Base-by-base conservation (phyloP, 35 echinoderm and acorn worm genomes). In the Amphiura filiformis region DNA sequence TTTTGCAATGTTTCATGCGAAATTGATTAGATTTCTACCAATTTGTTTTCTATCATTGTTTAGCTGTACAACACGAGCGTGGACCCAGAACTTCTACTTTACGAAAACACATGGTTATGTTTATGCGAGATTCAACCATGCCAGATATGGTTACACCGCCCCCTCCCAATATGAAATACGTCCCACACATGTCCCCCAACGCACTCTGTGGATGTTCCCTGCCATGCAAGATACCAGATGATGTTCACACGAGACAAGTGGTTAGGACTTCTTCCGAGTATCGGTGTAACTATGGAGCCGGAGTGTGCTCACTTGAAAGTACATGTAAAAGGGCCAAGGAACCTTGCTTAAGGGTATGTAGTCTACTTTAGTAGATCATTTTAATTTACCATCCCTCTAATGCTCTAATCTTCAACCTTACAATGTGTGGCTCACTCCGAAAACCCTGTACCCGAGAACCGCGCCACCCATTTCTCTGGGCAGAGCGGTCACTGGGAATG, bases 51-150 rank as follows among this genome's bases (percentile, higher is more conserved):
- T 76, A 76, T 61, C 57, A 35, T 33, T 84, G 11, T 84, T 4
- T 86, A 98, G 96, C 96, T 36, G 96, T 98, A 20, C 96, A 98
- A 80, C 96, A 98, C 70, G 96, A 98, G 64, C 37, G 96, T 65
- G 96, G 96, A 32, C 96, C 96, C 34, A 81, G 96, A 26, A 98
- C 94, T 57, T 98, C 96, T 0, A 98, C 96, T 0, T 91, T 98
- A 57, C 89, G 89, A 49, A 98, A 98, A 86, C 96, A 98, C 33
- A 98, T 98, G 96, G 96, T 92, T 33, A 76, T 98, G 2, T 98
- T 94, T 37, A 89, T 98, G 3, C 91, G 92, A 49, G 96, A 94
- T 32, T 82, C 96, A 12, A 20, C 44, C 20, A 52, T 52, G 44
- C 44, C 7, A 52, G 44, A 52, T 11, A 11, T 11, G 7, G 44